Conservation (phyloP, 2,888 invertebrate species). For the Lamellibrachia satsuma region DNA sequence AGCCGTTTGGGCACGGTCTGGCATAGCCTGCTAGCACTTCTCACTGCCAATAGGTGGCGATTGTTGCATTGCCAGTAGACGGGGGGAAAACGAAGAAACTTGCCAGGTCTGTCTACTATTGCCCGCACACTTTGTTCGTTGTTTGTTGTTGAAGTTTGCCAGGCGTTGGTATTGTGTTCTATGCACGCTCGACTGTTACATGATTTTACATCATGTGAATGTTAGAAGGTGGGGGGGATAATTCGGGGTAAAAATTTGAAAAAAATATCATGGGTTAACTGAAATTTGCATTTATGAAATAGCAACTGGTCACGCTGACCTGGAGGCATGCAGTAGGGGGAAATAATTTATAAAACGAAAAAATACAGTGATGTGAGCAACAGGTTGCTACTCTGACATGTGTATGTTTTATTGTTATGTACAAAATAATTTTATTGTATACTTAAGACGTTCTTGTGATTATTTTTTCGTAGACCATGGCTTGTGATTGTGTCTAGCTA, state of each 20-base stretch:
- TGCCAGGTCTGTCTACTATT: background rate
- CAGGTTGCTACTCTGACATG: background rate
- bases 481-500: background rate
- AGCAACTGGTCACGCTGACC: background rate
- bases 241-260: background rate
- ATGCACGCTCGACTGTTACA: background rate
- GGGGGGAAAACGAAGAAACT: background rate
- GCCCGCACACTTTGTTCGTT: background rate
- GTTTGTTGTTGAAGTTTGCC: slow-evolving; percentile 11
- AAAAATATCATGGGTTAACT: background rate
- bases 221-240: background rate
- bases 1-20: background rate
- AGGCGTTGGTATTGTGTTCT: background rate
- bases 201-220: background rate
- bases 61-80: background rate
- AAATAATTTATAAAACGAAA: slow-evolving; percentile 5
- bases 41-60: background rate
- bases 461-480: background rate
- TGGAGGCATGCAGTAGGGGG: background rate
- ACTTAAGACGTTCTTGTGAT: background rate
- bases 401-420: slow-evolving; percentile 7
- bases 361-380: background rate
- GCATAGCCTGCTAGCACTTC: background rate
- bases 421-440: slow-evolving; percentile 7
- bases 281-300: slow-evolving; percentile 10